Evolutionary conservation across 2,797 vertebrate genomes (phyloP), one percentile per base, ranked within the genome.

Genomic region (Fratercula arctica): DNA sequence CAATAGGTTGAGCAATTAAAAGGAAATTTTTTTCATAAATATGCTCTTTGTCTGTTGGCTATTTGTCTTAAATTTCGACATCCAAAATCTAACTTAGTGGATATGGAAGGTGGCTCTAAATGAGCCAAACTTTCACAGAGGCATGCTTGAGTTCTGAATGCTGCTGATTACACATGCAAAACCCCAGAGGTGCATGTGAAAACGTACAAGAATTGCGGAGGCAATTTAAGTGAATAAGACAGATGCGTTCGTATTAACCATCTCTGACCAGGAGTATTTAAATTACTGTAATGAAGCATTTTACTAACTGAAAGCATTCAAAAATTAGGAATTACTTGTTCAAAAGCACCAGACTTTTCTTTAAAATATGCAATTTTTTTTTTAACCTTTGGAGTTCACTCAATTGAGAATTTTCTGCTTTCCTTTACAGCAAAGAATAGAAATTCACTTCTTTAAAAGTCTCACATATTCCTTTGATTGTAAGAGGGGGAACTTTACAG

Each of bases 1-100:
- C 95, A 96, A 83, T 90, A 95, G 78, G 90, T 77, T 95, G 96
- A 97, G 97, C 96, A 97, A 93, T 90, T 92, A 97, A 72, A 87
- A 93, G 23, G 54, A 28, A 16, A 79, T 35, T 83, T 92, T 94
- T 57, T 60, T 59, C 45, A 46, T 72, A 97, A 97, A 92, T 87
- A 79, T 73, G 50, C 61, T 75, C n/a, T 94, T 95, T 20, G 7
- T 88, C 70, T 88, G 85, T 72, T 85, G 61, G 59, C 83, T 78
- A n/a, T 92, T 91, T 80, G 39, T 87, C 86, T 95, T 82, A n/a
- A n/a, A 74, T 96, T 90, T 96, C 85, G 68, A 86, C 76, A 75
- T 75, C 67, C 51, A 69, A 90, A 91, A 87, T 73, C 64, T 69
- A 56, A 69, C 69, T 85, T 56, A 50, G 51, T 35, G 39, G 74